Conservation (phyloP, 2,113 vertebrate genomes). For the Limanda limanda region DNA sequence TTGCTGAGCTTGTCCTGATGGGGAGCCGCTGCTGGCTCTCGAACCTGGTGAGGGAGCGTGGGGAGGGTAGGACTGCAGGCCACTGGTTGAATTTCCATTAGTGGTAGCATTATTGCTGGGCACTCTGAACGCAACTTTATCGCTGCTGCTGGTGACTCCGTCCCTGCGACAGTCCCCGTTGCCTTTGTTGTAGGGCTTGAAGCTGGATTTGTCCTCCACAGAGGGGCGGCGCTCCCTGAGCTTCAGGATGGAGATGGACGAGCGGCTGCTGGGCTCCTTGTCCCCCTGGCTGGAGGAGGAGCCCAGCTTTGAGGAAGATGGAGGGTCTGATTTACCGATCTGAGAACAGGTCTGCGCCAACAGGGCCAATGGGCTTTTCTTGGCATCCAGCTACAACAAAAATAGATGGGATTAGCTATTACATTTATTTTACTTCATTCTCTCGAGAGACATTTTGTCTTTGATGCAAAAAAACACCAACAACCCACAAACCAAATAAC, state of each 20-base stretch:
- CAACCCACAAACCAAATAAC: not conserved
- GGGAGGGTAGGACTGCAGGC: conserved; percentile 86
- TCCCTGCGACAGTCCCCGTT: conserved; percentile 87
- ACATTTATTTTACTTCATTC: not conserved
- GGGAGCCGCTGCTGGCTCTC: conserved; percentile 83
- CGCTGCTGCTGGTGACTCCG: conserved; percentile 73
- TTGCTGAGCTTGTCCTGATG: conserved; percentile 81
- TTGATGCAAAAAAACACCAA: not conserved
- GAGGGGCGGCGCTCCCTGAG: conserved; percentile 81
- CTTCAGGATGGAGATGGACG: conserved; percentile 75
- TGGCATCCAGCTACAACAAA: conserved; percentile 91
- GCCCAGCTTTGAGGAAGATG: conserved; percentile 90
- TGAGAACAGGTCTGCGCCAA: conserved; percentile 96
- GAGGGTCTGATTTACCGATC: conserved; percentile 94
- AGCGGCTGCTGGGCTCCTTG: conserved; percentile 85
- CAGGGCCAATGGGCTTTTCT: conserved; percentile 94
- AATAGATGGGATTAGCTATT: conserved; percentile 29
- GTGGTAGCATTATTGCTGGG: conserved; percentile 75
- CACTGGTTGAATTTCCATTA: conserved; percentile 55
- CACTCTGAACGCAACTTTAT: conserved; percentile 91
- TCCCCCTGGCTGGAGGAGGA: conserved; percentile 85
- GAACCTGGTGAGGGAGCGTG: conserved; percentile 81
- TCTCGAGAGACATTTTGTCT: not conserved
- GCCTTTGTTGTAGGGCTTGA: conserved; percentile 93
- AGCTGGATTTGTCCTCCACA: conserved; percentile 93